These are phyloP conservation scores for Lutraria lutraria DNA, from an alignment of 2,888 invertebrate species.

Conservation along the genomic window DNA sequence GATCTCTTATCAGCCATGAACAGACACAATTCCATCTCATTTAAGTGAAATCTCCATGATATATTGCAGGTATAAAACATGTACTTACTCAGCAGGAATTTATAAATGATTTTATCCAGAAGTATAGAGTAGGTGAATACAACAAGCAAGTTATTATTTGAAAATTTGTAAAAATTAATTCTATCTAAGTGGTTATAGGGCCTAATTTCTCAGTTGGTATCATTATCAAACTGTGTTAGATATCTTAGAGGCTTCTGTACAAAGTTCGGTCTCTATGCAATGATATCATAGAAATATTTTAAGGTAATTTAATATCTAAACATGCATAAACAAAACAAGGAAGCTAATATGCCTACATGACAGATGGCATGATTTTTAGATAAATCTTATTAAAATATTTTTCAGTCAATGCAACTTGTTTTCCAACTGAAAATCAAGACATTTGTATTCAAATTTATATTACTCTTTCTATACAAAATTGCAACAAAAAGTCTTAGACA, in stretches of 20 bases:
- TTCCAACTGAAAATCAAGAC: too few relatives aligned
- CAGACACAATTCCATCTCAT: background rate
- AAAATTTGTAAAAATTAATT: background rate
- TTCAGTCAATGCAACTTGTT: too few relatives aligned
- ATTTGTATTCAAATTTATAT: too few relatives aligned
- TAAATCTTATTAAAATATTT: too few relatives aligned
- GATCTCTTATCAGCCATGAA: background rate
- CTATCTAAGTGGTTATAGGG: background rate
- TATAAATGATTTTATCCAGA: background rate
- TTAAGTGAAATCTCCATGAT: background rate
- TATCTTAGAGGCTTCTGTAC: background rate
- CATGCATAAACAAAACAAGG: too few relatives aligned
- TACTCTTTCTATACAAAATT: too few relatives aligned
- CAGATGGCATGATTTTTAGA: too few relatives aligned
- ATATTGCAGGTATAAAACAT: conserved; percentile 17
- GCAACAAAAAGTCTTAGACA: too few relatives aligned
- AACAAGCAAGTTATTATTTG: background rate
- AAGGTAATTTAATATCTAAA: too few relatives aligned
- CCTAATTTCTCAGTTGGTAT: background rate
- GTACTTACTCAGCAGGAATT: background rate
- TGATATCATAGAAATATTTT: background rate
- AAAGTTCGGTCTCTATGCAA: background rate
- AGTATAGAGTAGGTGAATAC: background rate
- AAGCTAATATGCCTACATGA: too few relatives aligned
- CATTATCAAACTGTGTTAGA: background rate